Base-by-base conservation (phyloP, 2,113 vertebrate genomes). In the Gobio gobio region DNA sequence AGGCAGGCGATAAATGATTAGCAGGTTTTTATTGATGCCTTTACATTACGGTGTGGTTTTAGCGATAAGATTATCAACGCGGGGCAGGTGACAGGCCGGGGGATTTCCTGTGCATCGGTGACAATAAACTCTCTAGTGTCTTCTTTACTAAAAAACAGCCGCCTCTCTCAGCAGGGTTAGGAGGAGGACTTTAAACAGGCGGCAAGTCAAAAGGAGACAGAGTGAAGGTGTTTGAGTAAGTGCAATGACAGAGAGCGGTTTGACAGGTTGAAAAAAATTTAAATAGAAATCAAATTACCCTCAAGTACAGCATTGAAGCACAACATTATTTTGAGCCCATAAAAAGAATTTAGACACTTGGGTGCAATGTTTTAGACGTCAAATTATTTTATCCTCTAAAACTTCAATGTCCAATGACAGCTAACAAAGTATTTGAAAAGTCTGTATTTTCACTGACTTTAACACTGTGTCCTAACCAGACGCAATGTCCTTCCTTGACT, bases 1-100 rank as follows among this genome's bases (percentile, higher is more conserved):
- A 82, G 51, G 3, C 47, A 78, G 73, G 13, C 40, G 66, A 85
- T 77, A 70, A 87, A 85, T 87, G 78, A 85, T 85, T 87, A 84
- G 73, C 70, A 86, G 51, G 45, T 22, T 85, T 64, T 85, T 72
- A 80, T 61, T 59, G 68, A 81, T 59, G 78, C 36, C 45, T 70
- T 73, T 59, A 72, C 33, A 33, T 73, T 79, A 45, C 43, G 29
- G 9, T 72, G 66, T 74, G 68, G 66, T 47, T 58, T 51, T 47
- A 36, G 18, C 8, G 68, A 73, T 86, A 86, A 82, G 56, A 47
- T 33, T 81, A 59, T 78, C 63, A 33, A 54, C 0, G 18, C 7
- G 5, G 68, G 68, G 63, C 77, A 70, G 56, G 78, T 49, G 68
- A 81, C 56, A 64, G 5, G 43, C 24, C 3, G 20, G 80, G 83